Evolutionary conservation across 2,113 vertebrate species (phyloP).

Genomic region (Tachuris rubrigastra): DNA sequence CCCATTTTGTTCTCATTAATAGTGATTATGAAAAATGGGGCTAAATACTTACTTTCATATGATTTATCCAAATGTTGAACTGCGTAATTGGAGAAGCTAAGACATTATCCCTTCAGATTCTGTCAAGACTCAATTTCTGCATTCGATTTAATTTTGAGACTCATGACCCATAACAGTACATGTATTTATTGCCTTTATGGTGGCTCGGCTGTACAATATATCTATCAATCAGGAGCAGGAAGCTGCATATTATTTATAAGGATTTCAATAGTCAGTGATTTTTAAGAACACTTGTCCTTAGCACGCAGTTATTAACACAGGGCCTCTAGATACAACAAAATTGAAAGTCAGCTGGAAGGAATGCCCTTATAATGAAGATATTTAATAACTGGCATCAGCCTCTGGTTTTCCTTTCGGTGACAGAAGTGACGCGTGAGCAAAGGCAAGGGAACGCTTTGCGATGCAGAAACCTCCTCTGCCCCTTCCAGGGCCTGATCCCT

Average conservation of each 20-base stretch:
- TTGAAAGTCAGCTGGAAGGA: constrained; percentile 25
- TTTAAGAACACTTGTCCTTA: constrained; percentile 12
- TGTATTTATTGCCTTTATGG: constrained; percentile 29
- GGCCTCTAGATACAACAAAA: constrained; percentile 16
- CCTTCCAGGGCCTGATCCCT: neutral
- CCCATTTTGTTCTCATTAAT: constrained; percentile 70
- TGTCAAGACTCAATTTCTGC: constrained; percentile 67
- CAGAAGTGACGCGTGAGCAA: neutral
- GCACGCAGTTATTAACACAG: neutral
- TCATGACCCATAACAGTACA: constrained; percentile 48
- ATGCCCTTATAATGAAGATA: constrained; percentile 49
- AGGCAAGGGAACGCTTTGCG: neutral
- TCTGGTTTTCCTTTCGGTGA: neutral
- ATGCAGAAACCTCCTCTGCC: neutral
- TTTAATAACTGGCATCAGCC: neutral
- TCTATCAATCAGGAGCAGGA: constrained; percentile 13
- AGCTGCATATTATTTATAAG: neutral
- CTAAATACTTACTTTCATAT: constrained; percentile 60
- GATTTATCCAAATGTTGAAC: constrained; percentile 64
- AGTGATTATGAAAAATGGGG: constrained; percentile 53
- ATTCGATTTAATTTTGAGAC: constrained; percentile 66
- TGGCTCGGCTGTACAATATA: neutral
- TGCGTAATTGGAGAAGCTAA: constrained; percentile 56
- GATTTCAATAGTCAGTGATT: constrained; percentile 13
- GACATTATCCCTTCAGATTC: constrained; percentile 55